Evolutionary conservation across 2,113 vertebrate genomes (phyloP).

Genomic region (Halcyon senegalensis): DNA sequence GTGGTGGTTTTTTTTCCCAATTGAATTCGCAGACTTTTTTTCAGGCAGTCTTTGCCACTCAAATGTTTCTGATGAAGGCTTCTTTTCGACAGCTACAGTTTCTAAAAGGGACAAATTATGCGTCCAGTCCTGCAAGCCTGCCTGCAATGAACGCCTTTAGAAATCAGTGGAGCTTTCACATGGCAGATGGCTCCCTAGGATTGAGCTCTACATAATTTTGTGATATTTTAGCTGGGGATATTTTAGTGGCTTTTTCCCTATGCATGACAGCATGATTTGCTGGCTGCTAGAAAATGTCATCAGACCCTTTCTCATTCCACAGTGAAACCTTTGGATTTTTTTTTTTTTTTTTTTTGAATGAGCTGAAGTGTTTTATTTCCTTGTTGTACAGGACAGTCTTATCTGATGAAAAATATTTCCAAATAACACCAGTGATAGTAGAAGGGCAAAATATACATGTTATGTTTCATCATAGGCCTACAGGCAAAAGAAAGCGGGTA

Average conservation of each 20-base stretch:
- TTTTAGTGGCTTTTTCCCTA: slow-evolving; percentile 65
- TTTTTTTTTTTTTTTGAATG: not conserved
- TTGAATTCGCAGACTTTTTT: not conserved
- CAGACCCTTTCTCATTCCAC: slow-evolving; percentile 40
- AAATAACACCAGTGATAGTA: not conserved
- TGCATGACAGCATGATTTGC: slow-evolving; percentile 58
- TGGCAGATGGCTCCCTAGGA: slow-evolving; percentile 63
- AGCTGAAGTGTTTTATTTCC: not conserved
- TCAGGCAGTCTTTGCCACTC: not conserved
- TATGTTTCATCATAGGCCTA: slow-evolving; percentile 1
- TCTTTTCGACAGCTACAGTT: slow-evolving; percentile 8
- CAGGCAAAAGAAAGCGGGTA: not conserved
- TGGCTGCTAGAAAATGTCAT: slow-evolving; percentile 61
- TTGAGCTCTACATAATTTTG: slow-evolving; percentile 62
- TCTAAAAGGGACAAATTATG: slow-evolving; percentile 59
- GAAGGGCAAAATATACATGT: not conserved
- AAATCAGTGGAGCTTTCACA: slow-evolving; percentile 60
- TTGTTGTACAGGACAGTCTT: not conserved
- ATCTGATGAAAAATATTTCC: not conserved
- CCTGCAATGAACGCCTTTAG: not conserved
- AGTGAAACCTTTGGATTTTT: not conserved
- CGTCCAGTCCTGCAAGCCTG: slow-evolving; percentile 53
- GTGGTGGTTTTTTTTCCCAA: not conserved
- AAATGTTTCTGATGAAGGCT: not conserved
- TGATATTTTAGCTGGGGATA: slow-evolving; percentile 56